Base-by-base conservation (phyloP, 2,113 vertebrate genomes). In the Hemiscyllium ocellatum region DNA sequence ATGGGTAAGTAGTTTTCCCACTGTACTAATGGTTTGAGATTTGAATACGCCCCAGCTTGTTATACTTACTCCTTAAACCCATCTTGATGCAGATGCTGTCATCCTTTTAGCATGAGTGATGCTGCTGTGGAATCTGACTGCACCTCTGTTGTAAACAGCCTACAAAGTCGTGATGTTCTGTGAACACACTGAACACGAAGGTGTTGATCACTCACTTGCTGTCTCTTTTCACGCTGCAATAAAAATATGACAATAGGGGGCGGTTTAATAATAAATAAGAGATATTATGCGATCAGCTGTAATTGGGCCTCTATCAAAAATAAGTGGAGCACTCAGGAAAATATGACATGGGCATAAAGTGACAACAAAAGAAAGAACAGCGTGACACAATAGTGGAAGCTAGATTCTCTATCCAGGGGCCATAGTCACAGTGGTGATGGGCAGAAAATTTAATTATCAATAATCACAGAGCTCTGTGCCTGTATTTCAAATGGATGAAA, bases 291-390 rank as follows among this genome's bases (percentile, higher is more conserved):
- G 37, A 95, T 69, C 93, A 72, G 42, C 68, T 95, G 24, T 95
- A 95, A 72, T 70, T 72, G 66, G 94, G 94, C 22, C 69, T 95
- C 94, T 72, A 52, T 72, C 37, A 72, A 95, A 69, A 95, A 13
- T 47, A 95, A 95, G 66, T 72, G 65, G 47, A 95, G 68, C 94
- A 50, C 37, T 95, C 26, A 72, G 47, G 33, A 95, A 72, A 95
- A 50, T 95, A 72, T 95, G 69, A 72, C 68, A 69, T 68, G 22
- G 68, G 94, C 68, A 52, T 52, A 72, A 72, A 72, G 94, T 72
- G 24, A 29, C 47, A 26, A 47, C 94, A 95, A 72, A 72, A 72
- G 89, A 66, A 37, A 33, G 19, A 91, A 66, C 56, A 66, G 89
- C 33, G 33, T 66, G 61, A 66, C 29, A 65, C 66, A 61, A 33